phyloP scores from a whole-genome alignment of 2,797 vertebrate genomes.

The Anas georgica region DNA sequence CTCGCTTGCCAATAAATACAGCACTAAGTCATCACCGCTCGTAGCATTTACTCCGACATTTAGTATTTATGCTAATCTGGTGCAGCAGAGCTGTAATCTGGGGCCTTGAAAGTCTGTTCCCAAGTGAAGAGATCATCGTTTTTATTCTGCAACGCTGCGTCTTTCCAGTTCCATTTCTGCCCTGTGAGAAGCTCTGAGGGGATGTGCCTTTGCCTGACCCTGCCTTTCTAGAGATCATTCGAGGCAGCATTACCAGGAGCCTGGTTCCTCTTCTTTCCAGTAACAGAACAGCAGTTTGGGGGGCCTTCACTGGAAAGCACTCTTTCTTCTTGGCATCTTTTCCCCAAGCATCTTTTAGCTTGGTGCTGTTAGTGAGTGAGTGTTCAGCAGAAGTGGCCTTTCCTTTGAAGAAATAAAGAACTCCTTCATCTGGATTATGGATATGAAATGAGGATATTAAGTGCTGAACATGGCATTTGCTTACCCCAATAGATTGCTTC shows the following conservation, averaged over 20 bases:
- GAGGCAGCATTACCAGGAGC: neutral
- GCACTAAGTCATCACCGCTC: neutral
- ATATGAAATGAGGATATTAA: slow-evolving; percentile 32
- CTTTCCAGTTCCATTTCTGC: neutral
- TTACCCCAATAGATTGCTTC: neutral
- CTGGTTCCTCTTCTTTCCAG: neutral
- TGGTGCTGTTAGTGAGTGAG: neutral
- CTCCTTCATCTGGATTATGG: neutral
- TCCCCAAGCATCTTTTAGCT: neutral
- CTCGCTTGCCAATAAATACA: neutral
- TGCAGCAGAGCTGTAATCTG: neutral
- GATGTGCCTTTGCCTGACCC: neutral
- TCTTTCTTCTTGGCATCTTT: neutral
- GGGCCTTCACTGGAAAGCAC: neutral
- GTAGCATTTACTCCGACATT: no score
- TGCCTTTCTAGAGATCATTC: neutral
- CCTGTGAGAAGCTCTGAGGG: neutral
- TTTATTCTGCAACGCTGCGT: neutral
- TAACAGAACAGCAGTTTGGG: neutral
- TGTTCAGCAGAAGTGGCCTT: slow-evolving; percentile 1
- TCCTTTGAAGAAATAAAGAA: slow-evolving; percentile 37
- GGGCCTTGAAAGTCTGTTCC: neutral
- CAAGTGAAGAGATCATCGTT: neutral
- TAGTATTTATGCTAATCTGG: neutral
- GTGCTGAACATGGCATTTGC: neutral